These are phyloP conservation scores for Halocynthia roretzi DNA, from an alignment of 23 tunicate genomes.

Conservation along the genomic window DNA sequence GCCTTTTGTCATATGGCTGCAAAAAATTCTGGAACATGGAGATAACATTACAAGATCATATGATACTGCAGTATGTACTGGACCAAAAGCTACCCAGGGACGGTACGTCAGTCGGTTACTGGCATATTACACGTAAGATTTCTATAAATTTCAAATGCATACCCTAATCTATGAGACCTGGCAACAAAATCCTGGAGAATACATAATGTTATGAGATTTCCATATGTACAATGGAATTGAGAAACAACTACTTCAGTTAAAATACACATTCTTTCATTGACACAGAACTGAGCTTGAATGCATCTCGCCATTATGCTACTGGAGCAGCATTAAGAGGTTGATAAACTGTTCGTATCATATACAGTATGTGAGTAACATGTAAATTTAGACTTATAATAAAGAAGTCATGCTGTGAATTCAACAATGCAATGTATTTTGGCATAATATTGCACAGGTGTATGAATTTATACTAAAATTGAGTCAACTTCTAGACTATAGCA, in stretches of 20 bases:
- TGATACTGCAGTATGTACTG: background rate
- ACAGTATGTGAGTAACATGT: background rate
- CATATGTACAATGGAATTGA: too few relatives aligned
- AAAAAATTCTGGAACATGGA: background rate
- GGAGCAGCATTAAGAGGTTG: background rate
- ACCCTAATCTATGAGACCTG: background rate
- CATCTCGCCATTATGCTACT: conserved; percentile 17
- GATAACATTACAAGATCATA: background rate
- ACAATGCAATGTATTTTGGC: too few relatives aligned
- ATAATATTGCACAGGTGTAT: too few relatives aligned
- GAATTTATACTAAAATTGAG: too few relatives aligned
- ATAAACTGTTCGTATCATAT: conserved; percentile 28
- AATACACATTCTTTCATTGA: background rate
- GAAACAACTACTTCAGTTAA: too few relatives aligned
- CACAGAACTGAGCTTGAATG: conserved; percentile 28
- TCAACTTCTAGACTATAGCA: too few relatives aligned
- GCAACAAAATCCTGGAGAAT: background rate
- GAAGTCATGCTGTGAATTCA: too few relatives aligned
- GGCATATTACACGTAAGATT: conserved; percentile 31
- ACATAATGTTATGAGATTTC: too few relatives aligned
- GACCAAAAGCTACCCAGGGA: background rate
- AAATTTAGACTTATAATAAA: too few relatives aligned
- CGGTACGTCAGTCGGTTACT: conserved; percentile 3
- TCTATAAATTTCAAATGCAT: background rate
- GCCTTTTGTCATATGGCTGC: conserved; percentile 45